A percentile compares a stretch with the other conserved stretches of the same genome.
Conservation (phyloP, 2,113 vertebrate genomes). For the Oreochromis spilurus region DNA sequence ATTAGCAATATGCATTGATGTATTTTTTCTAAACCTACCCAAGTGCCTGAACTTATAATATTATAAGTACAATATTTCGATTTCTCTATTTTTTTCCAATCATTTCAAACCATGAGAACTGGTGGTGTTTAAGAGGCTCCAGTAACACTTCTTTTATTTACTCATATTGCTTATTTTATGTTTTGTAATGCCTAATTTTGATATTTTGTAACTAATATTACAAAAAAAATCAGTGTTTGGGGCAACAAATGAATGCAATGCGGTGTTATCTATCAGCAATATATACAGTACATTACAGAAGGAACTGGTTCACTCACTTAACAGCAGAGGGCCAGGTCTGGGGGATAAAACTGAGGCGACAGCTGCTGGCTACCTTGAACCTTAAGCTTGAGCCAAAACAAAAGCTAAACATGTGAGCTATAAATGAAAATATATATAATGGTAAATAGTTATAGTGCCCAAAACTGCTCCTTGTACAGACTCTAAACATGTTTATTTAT, state of each 20-base stretch:
- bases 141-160: neutral
- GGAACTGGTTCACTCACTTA: neutral
- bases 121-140: neutral
- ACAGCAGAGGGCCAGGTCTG: neutral
- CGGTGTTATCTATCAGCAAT: neutral
- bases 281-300: neutral
- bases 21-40: neutral
- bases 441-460: neutral
- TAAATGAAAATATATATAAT: neutral
- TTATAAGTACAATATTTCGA: neutral
- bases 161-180: neutral
- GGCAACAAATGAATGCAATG: neutral
- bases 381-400: rapidly evolving
- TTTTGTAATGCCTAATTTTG: neutral
- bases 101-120: neutral
- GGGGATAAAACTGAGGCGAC: rapidly evolving
- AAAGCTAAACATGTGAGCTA: neutral
- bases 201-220: neutral
- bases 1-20: neutral
- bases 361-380: neutral
- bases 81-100: neutral
- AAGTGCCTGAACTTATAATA: rapidly evolving
- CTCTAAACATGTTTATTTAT: rapidly evolving
- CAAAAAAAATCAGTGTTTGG: neutral
- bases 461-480: neutral